Evolutionary conservation across 2,888 invertebrate genomes (phyloP).

Genomic region (Yponomeuta sedellus): DNA sequence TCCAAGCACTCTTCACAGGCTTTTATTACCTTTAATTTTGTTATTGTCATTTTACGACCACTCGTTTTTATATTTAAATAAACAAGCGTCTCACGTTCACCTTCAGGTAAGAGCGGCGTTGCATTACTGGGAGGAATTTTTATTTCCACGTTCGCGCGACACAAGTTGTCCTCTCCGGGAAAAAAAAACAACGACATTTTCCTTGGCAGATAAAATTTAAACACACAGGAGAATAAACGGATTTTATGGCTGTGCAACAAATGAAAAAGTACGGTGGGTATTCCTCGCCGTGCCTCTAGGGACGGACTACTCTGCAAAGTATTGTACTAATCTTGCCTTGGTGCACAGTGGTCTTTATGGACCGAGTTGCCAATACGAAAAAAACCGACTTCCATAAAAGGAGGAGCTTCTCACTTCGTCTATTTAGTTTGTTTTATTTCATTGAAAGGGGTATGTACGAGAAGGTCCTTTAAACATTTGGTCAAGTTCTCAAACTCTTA

Average conservation of each 20-base stretch:
- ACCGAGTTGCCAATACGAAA: background rate
- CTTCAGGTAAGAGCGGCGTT: background rate
- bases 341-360: background rate
- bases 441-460: too few species aligned
- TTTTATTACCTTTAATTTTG: background rate
- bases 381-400: too few species aligned
- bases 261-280: conserved; percentile 8
- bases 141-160: background rate
- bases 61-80: background rate
- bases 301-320: background rate
- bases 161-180: background rate
- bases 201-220: conserved; percentile 11
- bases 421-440: too few species aligned
- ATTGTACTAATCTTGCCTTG: background rate
- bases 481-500: too few species aligned
- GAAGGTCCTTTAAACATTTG: too few species aligned
- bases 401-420: too few species aligned
- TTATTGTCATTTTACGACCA: background rate
- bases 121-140: background rate
- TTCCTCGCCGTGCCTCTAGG: background rate
- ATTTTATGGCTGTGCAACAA: conserved; percentile 10
- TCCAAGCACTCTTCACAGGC: background rate
- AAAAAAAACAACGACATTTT: conserved; percentile 2
- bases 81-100: background rate
- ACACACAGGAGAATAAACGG: conserved; percentile 8